Conservation (phyloP, 2,113 vertebrate genomes). For the Reinhardtius hippoglossoides region DNA sequence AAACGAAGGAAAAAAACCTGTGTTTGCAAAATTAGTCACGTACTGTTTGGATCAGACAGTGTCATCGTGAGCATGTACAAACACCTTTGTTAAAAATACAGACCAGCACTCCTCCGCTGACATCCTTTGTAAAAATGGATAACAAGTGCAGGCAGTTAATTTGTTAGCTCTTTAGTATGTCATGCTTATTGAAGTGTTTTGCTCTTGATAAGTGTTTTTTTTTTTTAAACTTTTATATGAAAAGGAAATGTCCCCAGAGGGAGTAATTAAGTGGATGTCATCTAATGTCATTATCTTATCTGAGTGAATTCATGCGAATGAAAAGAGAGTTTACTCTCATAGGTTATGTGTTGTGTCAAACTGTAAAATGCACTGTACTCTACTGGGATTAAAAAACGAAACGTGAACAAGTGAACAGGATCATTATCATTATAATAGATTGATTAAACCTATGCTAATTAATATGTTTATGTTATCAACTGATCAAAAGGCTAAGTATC, state of each 20-base stretch:
- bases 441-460: no score
- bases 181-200: slow-evolving; percentile 17
- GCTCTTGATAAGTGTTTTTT: slow-evolving; percentile 22
- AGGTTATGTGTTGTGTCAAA: background rate
- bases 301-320: slow-evolving; percentile 7
- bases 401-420: no score
- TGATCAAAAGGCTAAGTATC: background rate
- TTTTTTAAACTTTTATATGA: background rate
- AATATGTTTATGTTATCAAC: background rate
- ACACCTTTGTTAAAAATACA: no score
- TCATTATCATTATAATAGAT: no score
- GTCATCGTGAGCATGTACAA: no score
- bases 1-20: no score
- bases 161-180: slow-evolving; percentile 15
- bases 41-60: no score
- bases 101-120: slow-evolving; percentile 8
- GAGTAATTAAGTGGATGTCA: slow-evolving; percentile 16
- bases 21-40: background rate
- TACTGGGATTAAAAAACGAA: no score
- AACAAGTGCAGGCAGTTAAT: slow-evolving; percentile 16
- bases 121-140: slow-evolving; percentile 1
- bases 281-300: slow-evolving; percentile 18
- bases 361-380: no score
- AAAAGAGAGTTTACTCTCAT: background rate
- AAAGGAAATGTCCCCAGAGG: slow-evolving; percentile 4